phyloP scores from a whole-genome alignment of 2,113 vertebrate genomes.

The Clarias magur region DNA sequence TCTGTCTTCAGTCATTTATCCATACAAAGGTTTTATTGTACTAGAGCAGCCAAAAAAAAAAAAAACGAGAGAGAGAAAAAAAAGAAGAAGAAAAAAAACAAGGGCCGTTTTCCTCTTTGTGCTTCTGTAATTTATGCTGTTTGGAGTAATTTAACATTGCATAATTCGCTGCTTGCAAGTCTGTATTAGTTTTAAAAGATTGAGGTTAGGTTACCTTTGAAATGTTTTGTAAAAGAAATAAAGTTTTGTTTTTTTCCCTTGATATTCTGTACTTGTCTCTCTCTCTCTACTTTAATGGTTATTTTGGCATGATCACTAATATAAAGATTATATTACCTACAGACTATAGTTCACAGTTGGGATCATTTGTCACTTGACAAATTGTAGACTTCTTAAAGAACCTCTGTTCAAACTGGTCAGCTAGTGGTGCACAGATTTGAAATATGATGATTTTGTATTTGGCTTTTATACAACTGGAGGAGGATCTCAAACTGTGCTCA shows the following conservation, averaged over 20 bases:
- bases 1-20: constrained; percentile 14
- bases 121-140: constrained; percentile 58
- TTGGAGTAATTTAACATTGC: constrained; percentile 61
- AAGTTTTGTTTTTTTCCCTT: constrained; percentile 66
- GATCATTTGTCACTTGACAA: neutral
- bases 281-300: neutral
- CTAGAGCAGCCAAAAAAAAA: constrained; percentile 66
- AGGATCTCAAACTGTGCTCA: neutral
- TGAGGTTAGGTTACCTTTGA: constrained; percentile 64
- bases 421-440: neutral
- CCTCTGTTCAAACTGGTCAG: neutral
- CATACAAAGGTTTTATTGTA: constrained; percentile 56
- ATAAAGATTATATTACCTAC: neutral
- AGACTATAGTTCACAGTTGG: neutral
- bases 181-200: constrained; percentile 65
- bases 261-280: constrained; percentile 32
- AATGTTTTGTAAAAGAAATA: constrained; percentile 76
- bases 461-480: neutral
- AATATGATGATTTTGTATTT: neutral
- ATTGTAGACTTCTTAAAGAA: neutral
- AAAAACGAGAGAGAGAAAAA: neutral
- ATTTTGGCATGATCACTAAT: neutral
- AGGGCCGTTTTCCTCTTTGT: constrained; percentile 46
- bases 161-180: constrained; percentile 62
- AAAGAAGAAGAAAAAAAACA: constrained; percentile 28